Base-by-base conservation (phyloP, 2,797 vertebrate species). In the Acanthiza pusilla region DNA sequence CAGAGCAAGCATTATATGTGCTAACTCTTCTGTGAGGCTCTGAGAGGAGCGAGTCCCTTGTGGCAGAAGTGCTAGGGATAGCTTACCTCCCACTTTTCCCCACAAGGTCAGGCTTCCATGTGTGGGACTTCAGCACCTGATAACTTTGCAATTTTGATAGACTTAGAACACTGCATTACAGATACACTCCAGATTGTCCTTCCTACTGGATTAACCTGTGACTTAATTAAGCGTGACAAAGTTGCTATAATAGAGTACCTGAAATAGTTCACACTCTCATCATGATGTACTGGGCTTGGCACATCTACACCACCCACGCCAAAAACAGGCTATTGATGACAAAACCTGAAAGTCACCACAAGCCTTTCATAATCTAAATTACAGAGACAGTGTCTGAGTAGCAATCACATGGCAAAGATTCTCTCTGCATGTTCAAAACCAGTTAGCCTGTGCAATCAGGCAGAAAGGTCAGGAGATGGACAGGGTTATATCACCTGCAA, bases 331-430 rank as follows among this genome's bases (percentile, higher is more conserved):
- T 91, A 93, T 91, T 95, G 91, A 96, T 97, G 96, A 96, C 95
- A 97, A 91, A 97, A 95, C 88, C 94, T 97, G 96, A 96, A 96
- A 97, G 96, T 94, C 88, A 96, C 93, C 95, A 79, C 95, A 95
- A 88, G 32, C n/a, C 89, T 96, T 97, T 96, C 95, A 94, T 96
- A 95, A 96, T 95, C 91, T 90, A 91, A 96, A 96, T 96, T 95
- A 94, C 91, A 91, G 77, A 96, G 80, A 71, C 27, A 9, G 16
- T 82, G 91, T 88, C 96, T 96, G 89, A 93, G 91, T 67, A 68
- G 89, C 74, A 96, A 82, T 88, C 95, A 96, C 89, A 80, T 74
- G 93, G 80, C 42, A 67, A 95, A 90, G 48, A 73, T 78, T 88
- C 55, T 76, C 70, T 91, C 62, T 74, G 61, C 13, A 0, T 87